A percentile compares a stretch with the other conserved stretches of the same genome.
These are phyloP conservation scores for Falco naumanni DNA, from an alignment of 2,797 vertebrate genomes.

Conservation along the genomic window DNA sequence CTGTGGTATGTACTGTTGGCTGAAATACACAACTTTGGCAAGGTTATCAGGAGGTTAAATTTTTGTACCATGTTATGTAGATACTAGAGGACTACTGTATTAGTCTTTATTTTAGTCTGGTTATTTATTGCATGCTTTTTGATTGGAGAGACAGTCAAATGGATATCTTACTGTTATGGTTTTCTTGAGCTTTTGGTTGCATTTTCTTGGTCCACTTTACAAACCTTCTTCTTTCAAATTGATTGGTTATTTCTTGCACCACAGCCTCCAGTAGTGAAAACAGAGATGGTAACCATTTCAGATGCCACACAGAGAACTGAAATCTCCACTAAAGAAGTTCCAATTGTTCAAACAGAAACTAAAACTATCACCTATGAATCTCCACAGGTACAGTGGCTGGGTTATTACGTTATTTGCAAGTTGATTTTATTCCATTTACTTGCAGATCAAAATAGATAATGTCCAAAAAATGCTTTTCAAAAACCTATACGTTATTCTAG, in stretches of 20 bases:
- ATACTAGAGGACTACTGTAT: background rate
- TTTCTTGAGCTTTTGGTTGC: conserved; percentile 16
- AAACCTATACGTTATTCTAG: background rate
- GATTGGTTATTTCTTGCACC: conserved; percentile 66
- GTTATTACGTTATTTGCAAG: background rate
- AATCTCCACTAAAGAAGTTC: conserved; percentile 98
- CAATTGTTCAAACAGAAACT: conserved; percentile 99
- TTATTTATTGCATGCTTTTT: conserved; percentile 15
- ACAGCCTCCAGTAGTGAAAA: conserved; percentile 99
- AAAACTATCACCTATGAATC: conserved; percentile 99
- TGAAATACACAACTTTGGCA: background rate
- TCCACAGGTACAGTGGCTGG: conserved; percentile 85
- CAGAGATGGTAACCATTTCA: conserved; percentile 99
- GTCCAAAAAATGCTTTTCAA: background rate
- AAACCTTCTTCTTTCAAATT: conserved; percentile 32
- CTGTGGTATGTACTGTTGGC: background rate
- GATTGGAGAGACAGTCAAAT: background rate
- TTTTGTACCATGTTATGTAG: background rate
- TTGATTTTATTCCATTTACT: background rate
- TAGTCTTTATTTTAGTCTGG: background rate
- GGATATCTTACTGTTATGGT: background rate
- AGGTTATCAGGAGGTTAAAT: background rate
- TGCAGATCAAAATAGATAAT: background rate
- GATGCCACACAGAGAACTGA: conserved; percentile 97
- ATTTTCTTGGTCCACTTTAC: conserved; percentile 23